Percentiles rank a stretch among this genome's conserved stretches.
Evolutionary conservation across 2,888 invertebrate species (phyloP).

Genomic region (Drosophila subquinaria): DNA sequence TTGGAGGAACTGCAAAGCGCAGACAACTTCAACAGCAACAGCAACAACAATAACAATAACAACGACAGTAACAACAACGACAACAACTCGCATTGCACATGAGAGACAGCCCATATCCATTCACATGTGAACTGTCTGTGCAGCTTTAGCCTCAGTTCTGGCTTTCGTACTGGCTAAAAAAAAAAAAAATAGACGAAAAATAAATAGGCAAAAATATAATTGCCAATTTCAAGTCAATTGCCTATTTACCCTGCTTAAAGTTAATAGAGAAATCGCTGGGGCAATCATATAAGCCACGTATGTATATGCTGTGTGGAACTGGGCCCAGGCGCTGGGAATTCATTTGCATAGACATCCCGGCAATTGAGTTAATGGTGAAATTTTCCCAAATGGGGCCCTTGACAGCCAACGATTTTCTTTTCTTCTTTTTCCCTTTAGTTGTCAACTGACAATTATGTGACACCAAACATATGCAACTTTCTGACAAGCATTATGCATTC

Average conservation of each 20-base stretch:
- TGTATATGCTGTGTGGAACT: conserved; percentile 9
- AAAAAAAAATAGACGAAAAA: conserved; percentile 13
- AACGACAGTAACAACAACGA: conserved; percentile 25
- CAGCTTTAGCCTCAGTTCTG: conserved; percentile 42
- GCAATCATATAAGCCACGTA: conserved; percentile 55
- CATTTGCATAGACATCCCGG: conserved; percentile 69
- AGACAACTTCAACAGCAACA: conserved; percentile 45
- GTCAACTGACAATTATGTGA: conserved; percentile 58
- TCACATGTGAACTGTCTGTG: conserved; percentile 65
- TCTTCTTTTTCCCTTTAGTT: conserved; percentile 5
- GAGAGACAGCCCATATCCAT: conserved; percentile 45
- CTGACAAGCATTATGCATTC: conserved; percentile 70
- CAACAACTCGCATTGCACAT: conserved; percentile 38
- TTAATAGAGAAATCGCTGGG: conserved; percentile 80
- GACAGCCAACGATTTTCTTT: conserved; percentile 11
- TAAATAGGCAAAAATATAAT: conserved; percentile 69
- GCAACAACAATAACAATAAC: conserved; percentile 22
- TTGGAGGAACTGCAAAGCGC: conserved; percentile 44
- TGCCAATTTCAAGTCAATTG: conserved; percentile 83
- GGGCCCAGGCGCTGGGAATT: conserved; percentile 33
- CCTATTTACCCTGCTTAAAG: conserved; percentile 80
- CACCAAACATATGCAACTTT: conserved; percentile 72
- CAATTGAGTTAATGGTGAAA: conserved; percentile 76
- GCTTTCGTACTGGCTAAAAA: conserved; percentile 16
- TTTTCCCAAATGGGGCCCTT: conserved; percentile 61